Base-by-base conservation (phyloP, 1,140 invertebrate genomes). In the Mamestra configurata region DNA sequence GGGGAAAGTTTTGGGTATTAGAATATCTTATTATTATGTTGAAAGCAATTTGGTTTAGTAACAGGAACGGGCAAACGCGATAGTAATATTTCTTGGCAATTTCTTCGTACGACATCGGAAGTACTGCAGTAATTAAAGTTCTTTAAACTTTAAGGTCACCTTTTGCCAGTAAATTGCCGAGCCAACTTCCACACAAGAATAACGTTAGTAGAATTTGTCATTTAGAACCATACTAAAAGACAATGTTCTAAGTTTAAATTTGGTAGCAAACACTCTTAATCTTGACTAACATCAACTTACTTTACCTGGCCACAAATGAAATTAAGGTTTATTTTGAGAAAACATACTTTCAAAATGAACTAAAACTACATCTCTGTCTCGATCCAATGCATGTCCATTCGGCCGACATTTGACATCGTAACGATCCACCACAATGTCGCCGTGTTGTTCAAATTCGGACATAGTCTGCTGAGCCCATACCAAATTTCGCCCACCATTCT, bases 91-190 rank as follows among this genome's bases (percentile, higher is more conserved):
- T 66, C 18, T 66, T 66, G 61, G 35, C 35, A 40, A 66, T 43
- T 66, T 66, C 55, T 27, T 5, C 24, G 35, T 40, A 8, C 35
- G 61, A 66, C 18, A 10, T 59, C 24, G 22, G 18, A 24, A 15
- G n/a, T 66, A 40, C 61, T 66, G 61, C 61, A 37, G 61, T 66
- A 40, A 37, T 66, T 66, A 40, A 22, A 31, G 2, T 31, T 31
- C 5, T 31, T 31, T 31, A 31, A 1, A 3, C 27, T 40, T 10
- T 10, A 11, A 40, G 37, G 37, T 40, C 37, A 40, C 37, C 3
- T 1, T 10, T 40, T 40, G 8, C 7, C 8, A 10, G 40, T 43
- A 43, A 43, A 11, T 43, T 10, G 11, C 11, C 40, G 8, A 43
- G 8, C 8, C 2, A 43, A 43, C 3, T 10, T 13, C 1, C 40